Conservation (phyloP, 1,140 invertebrate genomes). For the Ericerus pela region DNA sequence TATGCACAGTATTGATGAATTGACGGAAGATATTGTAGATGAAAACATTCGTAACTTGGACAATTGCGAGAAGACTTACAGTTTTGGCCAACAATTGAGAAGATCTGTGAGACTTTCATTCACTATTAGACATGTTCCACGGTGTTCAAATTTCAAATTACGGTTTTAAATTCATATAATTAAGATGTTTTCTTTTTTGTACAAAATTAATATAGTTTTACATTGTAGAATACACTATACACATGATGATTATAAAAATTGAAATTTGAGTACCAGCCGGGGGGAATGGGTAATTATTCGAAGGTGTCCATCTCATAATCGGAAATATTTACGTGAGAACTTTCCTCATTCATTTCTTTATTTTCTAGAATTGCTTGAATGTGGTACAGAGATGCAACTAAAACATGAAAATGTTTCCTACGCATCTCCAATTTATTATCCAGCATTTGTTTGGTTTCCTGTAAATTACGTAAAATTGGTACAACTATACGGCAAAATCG, state of each 20-base stretch:
- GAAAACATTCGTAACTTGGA: conserved; percentile 49
- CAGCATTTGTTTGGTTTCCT: conserved; percentile 1
- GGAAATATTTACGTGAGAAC: conserved; percentile 1
- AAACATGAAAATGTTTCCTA: conserved; percentile 4
- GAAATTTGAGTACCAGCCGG: neutral
- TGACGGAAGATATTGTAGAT: conserved; percentile 48
- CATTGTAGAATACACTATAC: neutral
- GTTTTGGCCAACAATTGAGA: conserved; percentile 38
- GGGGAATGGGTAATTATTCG: neutral
- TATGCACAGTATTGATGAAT: conserved; percentile 79
- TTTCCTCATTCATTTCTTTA: neutral
- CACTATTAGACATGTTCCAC: conserved; percentile 87
- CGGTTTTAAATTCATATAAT: conserved; percentile 23
- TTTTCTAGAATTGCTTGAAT: neutral
- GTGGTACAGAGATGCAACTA: neutral
- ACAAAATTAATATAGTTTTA: neutral
- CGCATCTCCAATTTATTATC: conserved; percentile 3
- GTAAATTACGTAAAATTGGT: neutral
- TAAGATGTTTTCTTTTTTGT: neutral
- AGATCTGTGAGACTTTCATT: conserved; percentile 69
- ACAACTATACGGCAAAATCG: neutral
- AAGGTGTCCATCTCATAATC: conserved; percentile 3
- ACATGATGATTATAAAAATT: neutral
- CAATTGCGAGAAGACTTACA: conserved; percentile 39
- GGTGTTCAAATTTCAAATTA: conserved; percentile 53